A percentile compares a stretch with the other conserved stretches of the same genome.
Conservation (phyloP, 2,797 vertebrate species). For the Podarcis lilfordi region DNA sequence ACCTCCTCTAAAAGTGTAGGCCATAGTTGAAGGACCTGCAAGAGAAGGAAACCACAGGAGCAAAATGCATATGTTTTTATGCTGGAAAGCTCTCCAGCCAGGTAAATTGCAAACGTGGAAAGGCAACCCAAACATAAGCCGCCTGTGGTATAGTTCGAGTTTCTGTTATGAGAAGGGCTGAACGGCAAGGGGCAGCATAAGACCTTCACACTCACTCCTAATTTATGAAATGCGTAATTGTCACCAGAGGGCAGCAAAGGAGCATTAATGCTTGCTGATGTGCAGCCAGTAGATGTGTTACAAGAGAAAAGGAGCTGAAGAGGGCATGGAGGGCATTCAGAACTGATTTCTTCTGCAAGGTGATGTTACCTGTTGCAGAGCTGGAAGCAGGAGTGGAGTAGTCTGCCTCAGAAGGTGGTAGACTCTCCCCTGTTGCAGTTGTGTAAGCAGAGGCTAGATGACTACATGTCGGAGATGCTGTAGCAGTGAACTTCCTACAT, state of each 20-base stretch:
- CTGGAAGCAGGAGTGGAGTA: neutral
- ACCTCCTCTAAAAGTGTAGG: neutral
- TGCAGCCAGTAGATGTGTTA: neutral
- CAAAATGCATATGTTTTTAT: neutral
- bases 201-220: neutral
- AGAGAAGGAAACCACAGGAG: neutral
- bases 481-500: neutral
- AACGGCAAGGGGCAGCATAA: constrained; percentile 31
- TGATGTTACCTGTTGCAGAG: neutral
- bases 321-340: no score
- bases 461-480: neutral
- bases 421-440: neutral
- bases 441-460: neutral
- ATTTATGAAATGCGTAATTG: accelerated
- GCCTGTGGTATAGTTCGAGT: neutral
- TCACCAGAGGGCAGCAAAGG: constrained; percentile 48
- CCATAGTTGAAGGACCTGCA: neutral
- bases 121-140: neutral
- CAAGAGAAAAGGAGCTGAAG: neutral
- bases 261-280: neutral
- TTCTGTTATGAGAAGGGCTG: neutral
- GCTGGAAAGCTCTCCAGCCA: neutral
- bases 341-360: neutral
- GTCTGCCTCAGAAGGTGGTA: neutral
- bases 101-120: neutral